phyloP scores from a whole-genome alignment of 53 echinoderm and acorn worm genomes.

The Zoroaster sp. region DNA sequence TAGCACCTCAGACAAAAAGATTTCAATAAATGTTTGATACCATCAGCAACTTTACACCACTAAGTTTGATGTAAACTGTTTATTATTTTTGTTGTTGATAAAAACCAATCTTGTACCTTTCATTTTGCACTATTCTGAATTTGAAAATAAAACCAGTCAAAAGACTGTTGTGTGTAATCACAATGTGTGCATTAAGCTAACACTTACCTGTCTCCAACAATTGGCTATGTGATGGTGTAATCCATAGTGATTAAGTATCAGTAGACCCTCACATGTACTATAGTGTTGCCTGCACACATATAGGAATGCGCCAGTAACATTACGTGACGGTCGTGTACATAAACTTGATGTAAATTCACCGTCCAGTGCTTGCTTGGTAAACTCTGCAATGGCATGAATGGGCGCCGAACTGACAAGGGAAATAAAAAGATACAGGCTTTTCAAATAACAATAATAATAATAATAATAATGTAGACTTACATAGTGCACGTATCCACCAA shows the following conservation, averaged over 20 bases:
- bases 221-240: slow-evolving; percentile 85
- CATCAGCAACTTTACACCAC: no score
- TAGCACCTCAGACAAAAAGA: no score
- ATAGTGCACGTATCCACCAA: no score
- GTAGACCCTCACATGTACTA: slow-evolving; percentile 86
- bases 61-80: no score
- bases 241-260: slow-evolving; percentile 78
- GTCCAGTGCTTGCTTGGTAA: slow-evolving; percentile 79
- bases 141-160: no score
- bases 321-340: slow-evolving; percentile 64
- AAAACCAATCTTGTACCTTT: no score
- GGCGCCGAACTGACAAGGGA: slow-evolving; percentile 72
- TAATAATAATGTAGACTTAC: no score
- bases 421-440: background rate
- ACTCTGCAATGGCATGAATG: slow-evolving; percentile 84
- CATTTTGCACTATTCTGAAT: no score
- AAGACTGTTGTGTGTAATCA: no score
- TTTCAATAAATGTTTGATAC: no score
- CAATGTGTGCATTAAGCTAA: background rate
- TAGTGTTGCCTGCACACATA: slow-evolving; percentile 92
- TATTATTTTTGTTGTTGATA: no score
- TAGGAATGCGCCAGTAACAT: slow-evolving; percentile 82
- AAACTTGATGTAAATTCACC: slow-evolving; percentile 60
- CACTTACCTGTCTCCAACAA: slow-evolving; percentile 92
- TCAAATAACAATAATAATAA: no score